phyloP scores from a whole-genome alignment of 1,140 invertebrate species.

The Ruditapes philippinarum region DNA sequence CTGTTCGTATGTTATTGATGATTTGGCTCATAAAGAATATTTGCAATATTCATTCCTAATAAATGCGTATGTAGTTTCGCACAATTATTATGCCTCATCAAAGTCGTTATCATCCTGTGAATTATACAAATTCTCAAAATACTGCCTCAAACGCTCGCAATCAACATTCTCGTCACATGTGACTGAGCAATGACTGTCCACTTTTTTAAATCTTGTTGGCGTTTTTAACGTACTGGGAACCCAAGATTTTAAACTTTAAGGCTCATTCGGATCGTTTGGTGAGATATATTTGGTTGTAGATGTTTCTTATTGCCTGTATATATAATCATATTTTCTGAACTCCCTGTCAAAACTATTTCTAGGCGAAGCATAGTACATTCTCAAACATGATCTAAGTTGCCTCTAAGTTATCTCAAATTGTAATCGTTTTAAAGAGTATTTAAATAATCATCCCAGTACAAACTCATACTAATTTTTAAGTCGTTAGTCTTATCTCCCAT shows the following conservation, averaged over 20 bases:
- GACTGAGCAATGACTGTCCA: constrained; percentile 20
- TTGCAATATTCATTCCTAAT: constrained; percentile 29
- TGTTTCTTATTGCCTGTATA: neutral
- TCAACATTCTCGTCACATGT: neutral
- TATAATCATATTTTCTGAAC: constrained; percentile 30
- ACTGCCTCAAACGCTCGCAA: constrained; percentile 34
- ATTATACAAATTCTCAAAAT: constrained; percentile 55
- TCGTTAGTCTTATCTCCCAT: too few relatives aligned
- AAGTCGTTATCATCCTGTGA: constrained; percentile 13
- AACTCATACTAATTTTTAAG: too few relatives aligned
- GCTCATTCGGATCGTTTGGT: constrained; percentile 61
- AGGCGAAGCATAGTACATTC: neutral
- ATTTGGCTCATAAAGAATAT: constrained; percentile 22
- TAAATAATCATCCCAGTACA: constrained; percentile 25
- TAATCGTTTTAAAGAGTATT: constrained; percentile 38
- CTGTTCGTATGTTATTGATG: constrained; percentile 1
- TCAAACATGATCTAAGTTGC: neutral
- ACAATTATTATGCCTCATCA: constrained; percentile 42
- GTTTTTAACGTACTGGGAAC: constrained; percentile 13
- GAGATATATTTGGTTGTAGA: constrained; percentile 53
- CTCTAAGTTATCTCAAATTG: neutral
- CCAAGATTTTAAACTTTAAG: constrained; percentile 67
- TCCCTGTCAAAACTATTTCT: constrained; percentile 43
- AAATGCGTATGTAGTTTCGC: constrained; percentile 35
- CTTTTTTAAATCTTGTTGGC: constrained; percentile 41